Percentiles rank a stretch among this genome's conserved stretches.
These are phyloP conservation scores for Sphaeridia pumilis DNA, from an alignment of 2,888 invertebrate genomes.

Conservation along the genomic window DNA sequence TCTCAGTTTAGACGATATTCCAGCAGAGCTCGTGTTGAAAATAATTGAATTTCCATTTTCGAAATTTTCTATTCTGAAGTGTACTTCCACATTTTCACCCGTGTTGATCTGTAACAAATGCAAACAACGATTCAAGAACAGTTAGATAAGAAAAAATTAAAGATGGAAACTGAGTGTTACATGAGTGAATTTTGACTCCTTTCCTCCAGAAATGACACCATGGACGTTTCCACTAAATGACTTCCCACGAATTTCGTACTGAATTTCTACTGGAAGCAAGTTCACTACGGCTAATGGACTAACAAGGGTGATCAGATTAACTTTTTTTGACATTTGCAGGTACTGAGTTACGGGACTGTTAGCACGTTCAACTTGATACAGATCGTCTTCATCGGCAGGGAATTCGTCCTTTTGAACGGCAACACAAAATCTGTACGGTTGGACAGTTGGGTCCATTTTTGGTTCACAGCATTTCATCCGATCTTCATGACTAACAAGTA, in stretches of 20 bases:
- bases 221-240: constrained; percentile 13
- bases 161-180: constrained; percentile 37
- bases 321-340: constrained; percentile 50
- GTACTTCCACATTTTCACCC: constrained; percentile 59
- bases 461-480: constrained; percentile 24
- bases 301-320: constrained; percentile 71
- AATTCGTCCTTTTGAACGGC: constrained; percentile 68
- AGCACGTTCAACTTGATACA: constrained; percentile 16
- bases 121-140: too few relatives aligned
- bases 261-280: constrained; percentile 70
- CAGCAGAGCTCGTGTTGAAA: constrained; percentile 40
- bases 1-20: constrained; percentile 56
- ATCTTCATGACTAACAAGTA: constrained; percentile 24
- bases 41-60: constrained; percentile 54
- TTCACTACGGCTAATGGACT: constrained; percentile 76
- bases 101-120: constrained; percentile 50
- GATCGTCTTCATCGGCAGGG: constrained; percentile 48
- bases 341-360: constrained; percentile 20
- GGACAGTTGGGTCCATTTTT: constrained; percentile 22
- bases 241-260: constrained; percentile 46
- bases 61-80: constrained; percentile 73
- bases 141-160: too few relatives aligned
- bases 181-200: constrained; percentile 40
- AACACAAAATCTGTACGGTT: constrained; percentile 56
- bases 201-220: constrained; percentile 42